These are phyloP conservation scores for Coilia nasus DNA, from an alignment of 2,797 vertebrate genomes.

Conservation along the genomic window DNA sequence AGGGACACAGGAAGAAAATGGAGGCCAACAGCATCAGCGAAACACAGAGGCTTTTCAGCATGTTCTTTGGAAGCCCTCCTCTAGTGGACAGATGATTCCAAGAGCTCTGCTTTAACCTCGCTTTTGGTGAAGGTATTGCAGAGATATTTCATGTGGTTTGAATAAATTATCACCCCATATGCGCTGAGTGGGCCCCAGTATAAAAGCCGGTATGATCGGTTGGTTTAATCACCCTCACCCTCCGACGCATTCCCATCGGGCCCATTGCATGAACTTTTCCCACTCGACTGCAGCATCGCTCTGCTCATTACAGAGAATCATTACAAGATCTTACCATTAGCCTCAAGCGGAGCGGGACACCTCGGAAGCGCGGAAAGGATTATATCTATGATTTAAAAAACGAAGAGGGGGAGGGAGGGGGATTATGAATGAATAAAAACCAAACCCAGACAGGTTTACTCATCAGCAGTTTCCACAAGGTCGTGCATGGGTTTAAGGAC, in stretches of 20 bases:
- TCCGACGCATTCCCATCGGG: background rate
- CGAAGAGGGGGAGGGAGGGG: too few species aligned
- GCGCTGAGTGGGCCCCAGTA: background rate
- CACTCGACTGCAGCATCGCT: background rate
- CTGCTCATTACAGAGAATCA: background rate
- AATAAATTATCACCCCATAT: conserved; percentile 4
- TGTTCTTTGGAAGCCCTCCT: background rate
- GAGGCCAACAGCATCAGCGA: background rate
- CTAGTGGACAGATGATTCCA: background rate
- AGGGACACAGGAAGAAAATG: background rate
- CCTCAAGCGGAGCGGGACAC: background rate
- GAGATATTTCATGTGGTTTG: background rate
- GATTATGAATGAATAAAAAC: conserved; percentile 21
- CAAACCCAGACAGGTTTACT: background rate
- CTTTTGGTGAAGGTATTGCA: background rate
- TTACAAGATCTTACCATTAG: conserved; percentile 12
- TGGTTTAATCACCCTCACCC: background rate
- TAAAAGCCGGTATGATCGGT: background rate
- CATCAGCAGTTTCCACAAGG: conserved; percentile 13
- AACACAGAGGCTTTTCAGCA: background rate
- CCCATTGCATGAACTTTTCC: conserved; percentile 2
- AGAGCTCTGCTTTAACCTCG: background rate
- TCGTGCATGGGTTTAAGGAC: background rate
- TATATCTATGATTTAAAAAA: background rate
- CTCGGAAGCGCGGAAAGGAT: background rate